Evolutionary conservation across 2,797 vertebrate genomes (phyloP).

Genomic region (Rhinatrema bivittatum): DNA sequence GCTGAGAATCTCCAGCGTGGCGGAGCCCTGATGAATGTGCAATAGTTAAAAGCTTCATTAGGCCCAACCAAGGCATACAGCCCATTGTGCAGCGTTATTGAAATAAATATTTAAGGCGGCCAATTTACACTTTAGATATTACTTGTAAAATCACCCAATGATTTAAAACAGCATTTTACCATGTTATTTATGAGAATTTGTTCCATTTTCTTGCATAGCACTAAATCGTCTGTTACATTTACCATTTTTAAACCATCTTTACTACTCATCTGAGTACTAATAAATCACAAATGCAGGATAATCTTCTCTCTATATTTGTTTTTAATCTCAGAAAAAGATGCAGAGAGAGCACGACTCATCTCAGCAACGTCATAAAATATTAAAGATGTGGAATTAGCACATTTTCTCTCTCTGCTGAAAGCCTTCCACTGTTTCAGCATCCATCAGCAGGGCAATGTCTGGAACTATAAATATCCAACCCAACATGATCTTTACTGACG

Average conservation of each 20-base stretch:
- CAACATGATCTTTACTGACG: no score
- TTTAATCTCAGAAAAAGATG: slow-evolving; percentile 29
- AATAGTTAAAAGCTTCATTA: no score
- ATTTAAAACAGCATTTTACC: slow-evolving; percentile 2
- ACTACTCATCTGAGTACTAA: slow-evolving; percentile 2
- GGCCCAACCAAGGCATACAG: no score
- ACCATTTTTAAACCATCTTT: background rate
- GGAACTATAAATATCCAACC: no score
- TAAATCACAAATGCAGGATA: slow-evolving; percentile 15
- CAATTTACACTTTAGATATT: slow-evolving; percentile 26
- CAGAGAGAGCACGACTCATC: slow-evolving; percentile 13
- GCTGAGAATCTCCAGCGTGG: no score
- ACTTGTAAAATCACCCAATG: slow-evolving; percentile 12
- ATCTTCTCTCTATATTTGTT: slow-evolving; percentile 9
- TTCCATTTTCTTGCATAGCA: slow-evolving; percentile 3
- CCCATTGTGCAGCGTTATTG: slow-evolving; percentile 6
- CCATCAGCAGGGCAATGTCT: no score
- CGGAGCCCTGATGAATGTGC: no score
- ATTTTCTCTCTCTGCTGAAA: no score
- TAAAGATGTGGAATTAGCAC: slow-evolving; percentile 18
- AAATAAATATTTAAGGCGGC: slow-evolving; percentile 35
- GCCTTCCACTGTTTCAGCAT: no score
- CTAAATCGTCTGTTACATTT: slow-evolving; percentile 11
- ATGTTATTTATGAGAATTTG: slow-evolving; percentile 15
- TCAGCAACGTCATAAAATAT: slow-evolving; percentile 24